Percentiles rank a stretch among this genome's conserved stretches.
Evolutionary conservation across 2,888 invertebrate genomes (phyloP).

Genomic region (Eretmocerus hayati): DNA sequence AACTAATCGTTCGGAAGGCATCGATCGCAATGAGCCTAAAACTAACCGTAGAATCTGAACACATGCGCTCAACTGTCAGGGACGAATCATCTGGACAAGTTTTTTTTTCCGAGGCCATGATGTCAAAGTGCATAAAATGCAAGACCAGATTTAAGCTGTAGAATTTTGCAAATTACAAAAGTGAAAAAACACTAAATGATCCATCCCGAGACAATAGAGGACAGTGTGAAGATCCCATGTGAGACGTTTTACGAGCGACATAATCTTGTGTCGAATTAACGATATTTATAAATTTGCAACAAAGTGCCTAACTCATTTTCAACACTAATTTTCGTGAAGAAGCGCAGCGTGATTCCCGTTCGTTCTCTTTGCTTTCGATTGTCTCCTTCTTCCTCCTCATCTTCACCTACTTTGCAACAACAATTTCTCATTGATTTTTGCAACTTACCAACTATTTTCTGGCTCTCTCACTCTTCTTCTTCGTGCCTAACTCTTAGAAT

Average conservation of each 20-base stretch:
- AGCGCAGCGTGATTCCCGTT: constrained; percentile 18
- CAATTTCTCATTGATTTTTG: constrained; percentile 8
- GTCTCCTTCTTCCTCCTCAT: constrained; percentile 27
- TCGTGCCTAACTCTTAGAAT: no score
- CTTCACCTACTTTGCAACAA: constrained; percentile 18
- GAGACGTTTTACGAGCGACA: constrained; percentile 25
- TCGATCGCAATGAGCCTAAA: constrained; percentile 12
- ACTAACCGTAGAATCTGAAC: constrained; percentile 13
- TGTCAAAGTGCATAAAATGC: no score
- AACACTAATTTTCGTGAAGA: constrained; percentile 6
- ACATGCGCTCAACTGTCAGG: constrained; percentile 5
- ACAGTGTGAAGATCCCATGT: constrained; percentile 26
- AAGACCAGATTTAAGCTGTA: no score
- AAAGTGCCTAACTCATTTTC: no score
- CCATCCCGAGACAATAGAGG: not conserved
- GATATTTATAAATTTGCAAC: no score
- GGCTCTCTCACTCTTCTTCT: constrained; percentile 9
- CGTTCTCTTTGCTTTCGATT: constrained; percentile 20
- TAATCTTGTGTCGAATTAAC: constrained; percentile 19
- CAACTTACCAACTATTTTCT: constrained; percentile 12
- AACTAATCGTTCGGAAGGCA: constrained; percentile 19
- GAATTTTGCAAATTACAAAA: no score
- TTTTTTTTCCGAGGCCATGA: no score
- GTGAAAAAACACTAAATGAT: not conserved
- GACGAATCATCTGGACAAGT: no score